Evolutionary conservation across 2,113 vertebrate species (phyloP).

Genomic region (Chlamydotis undulata): DNA sequence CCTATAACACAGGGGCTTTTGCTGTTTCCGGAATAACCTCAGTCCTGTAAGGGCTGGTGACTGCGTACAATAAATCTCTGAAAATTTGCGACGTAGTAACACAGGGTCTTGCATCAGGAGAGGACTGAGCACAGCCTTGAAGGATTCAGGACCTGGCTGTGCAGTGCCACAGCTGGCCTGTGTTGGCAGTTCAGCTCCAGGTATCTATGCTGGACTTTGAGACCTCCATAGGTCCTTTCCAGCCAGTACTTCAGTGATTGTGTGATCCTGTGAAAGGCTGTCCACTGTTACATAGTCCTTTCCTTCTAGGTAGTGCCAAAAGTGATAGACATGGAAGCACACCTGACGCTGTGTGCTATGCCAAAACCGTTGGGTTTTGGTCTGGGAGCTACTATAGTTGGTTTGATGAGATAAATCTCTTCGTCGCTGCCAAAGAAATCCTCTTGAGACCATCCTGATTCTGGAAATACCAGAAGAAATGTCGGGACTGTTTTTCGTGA

Average conservation of each 20-base stretch:
- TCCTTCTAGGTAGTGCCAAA: background rate
- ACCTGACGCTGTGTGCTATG: background rate
- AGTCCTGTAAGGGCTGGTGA: background rate
- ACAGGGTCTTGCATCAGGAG: background rate
- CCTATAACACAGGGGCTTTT: background rate
- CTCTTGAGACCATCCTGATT: background rate
- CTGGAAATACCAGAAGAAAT: background rate
- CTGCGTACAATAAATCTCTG: background rate
- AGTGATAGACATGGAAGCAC: background rate
- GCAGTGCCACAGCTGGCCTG: background rate
- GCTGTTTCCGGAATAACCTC: background rate
- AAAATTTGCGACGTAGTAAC: background rate
- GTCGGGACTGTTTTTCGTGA: background rate
- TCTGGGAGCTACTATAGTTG: background rate
- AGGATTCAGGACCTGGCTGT: background rate
- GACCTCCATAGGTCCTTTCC: background rate
- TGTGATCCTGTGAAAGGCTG: background rate
- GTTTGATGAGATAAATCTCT: background rate
- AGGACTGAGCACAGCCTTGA: background rate
- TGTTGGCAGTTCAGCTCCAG: background rate
- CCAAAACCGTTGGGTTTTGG: background rate
- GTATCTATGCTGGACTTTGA: background rate
- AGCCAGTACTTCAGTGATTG: background rate
- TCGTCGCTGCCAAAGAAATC: background rate
- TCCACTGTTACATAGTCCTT: rapidly evolving